Evolutionary conservation across 2,797 vertebrate genomes (phyloP).

Genomic region (Ceryle rudis): DNA sequence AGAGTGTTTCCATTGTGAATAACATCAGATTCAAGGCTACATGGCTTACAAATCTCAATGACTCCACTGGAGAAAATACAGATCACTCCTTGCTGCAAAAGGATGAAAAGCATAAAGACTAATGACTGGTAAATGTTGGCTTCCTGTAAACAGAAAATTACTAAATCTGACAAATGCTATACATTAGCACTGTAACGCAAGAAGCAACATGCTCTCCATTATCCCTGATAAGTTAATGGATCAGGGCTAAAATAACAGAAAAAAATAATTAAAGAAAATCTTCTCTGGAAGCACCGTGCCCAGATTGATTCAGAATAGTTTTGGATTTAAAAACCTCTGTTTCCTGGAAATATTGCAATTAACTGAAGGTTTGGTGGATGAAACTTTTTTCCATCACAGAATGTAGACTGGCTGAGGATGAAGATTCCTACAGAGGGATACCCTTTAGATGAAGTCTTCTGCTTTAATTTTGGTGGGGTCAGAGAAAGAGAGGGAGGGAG

Average conservation of each 20-base stretch:
- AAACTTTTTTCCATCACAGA: not conserved
- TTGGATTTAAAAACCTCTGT: not conserved
- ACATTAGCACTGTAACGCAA: conserved; percentile 13
- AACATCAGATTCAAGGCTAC: conserved; percentile 19
- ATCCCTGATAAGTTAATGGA: conserved; percentile 33
- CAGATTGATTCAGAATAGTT: not conserved
- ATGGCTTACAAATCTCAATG: conserved; percentile 31
- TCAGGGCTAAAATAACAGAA: not conserved
- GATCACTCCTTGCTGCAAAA: conserved; percentile 42
- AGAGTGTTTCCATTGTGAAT: conserved; percentile 50
- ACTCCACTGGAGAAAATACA: conserved; percentile 54
- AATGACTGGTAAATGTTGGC: conserved; percentile 52
- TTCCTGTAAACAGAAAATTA: conserved; percentile 67
- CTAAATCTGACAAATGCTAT: conserved; percentile 52
- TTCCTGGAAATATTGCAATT: not conserved
- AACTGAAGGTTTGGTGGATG: not conserved
- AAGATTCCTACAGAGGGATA: not conserved
- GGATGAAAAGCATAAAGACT: conserved; percentile 49
- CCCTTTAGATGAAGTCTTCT: not conserved
- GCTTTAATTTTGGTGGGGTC: not conserved
- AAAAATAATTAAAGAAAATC: not conserved
- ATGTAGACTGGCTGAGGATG: not conserved
- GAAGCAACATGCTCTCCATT: conserved; percentile 30
- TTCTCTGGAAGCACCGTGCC: not conserved
- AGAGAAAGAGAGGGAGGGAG: not conserved